Conservation (phyloP, 2,888 invertebrate genomes). For the Thysanoteuthis rhombus region DNA sequence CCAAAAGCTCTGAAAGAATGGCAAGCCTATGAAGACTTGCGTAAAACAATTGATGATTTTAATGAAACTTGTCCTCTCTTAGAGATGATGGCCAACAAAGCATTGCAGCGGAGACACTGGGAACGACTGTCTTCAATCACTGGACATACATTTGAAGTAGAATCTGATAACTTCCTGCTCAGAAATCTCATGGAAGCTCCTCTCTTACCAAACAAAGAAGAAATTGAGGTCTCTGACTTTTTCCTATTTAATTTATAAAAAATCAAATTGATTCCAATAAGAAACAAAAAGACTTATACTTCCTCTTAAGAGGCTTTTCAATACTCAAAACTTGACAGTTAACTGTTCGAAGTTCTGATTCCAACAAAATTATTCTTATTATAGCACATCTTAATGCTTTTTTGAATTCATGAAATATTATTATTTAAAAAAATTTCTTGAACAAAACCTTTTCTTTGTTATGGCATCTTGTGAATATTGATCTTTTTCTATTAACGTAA, state of each 20-base stretch:
- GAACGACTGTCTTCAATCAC: constrained; percentile 91
- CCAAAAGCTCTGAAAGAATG: constrained; percentile 91
- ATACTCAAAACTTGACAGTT: no score
- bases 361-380: no score
- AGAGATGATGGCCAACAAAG: constrained; percentile 95
- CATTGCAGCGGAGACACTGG: constrained; percentile 97
- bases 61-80: constrained; percentile 96
- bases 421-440: no score
- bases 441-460: no score
- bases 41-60: constrained; percentile 96
- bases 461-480: no score
- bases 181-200: constrained; percentile 95
- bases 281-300: no score
- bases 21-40: constrained; percentile 95
- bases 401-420: no score
- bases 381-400: neutral
- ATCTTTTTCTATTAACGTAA: no score
- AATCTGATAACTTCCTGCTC: constrained; percentile 91
- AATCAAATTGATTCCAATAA: no score
- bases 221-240: constrained; percentile 80
- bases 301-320: no score
- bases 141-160: constrained; percentile 88
- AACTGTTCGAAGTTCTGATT: no score
- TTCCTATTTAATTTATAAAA: no score
- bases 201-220: constrained; percentile 89